These are phyloP conservation scores for Poecilobothrus nobilitatus DNA, from an alignment of 2,888 invertebrate genomes.

Conservation along the genomic window DNA sequence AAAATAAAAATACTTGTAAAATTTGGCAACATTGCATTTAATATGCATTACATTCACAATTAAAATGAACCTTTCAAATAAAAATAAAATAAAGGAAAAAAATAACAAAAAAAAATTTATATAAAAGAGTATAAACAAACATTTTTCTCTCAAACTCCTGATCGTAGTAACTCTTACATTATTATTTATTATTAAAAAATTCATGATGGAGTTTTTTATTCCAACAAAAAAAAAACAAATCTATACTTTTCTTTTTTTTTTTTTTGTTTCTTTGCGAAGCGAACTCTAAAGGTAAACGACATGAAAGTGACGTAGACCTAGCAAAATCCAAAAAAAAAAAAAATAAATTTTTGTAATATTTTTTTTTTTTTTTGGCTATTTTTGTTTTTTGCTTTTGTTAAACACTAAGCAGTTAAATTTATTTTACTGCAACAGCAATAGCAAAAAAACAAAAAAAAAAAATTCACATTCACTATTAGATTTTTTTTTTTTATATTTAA, in stretches of 20 bases:
- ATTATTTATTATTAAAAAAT: not conserved
- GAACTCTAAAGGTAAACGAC: slow-evolving; percentile 9
- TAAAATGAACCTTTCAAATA: not conserved
- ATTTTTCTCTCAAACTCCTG: not conserved
- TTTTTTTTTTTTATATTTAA: too few species aligned
- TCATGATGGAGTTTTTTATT: slow-evolving; percentile 1
- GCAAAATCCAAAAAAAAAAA: not conserved
- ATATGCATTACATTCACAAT: not conserved
- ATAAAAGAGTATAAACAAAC: not conserved
- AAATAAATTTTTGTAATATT: slow-evolving; percentile 2
- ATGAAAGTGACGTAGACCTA: slow-evolving; percentile 10
- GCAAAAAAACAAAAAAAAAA: not conserved
- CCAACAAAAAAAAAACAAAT: not conserved
- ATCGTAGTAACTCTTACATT: not conserved
- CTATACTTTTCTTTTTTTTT: not conserved
- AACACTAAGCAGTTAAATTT: not conserved
- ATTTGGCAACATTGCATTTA: not conserved
- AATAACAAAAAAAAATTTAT: not conserved
- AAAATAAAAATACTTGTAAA: not conserved
- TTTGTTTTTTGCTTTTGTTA: not conserved
- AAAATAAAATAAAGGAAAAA: not conserved
- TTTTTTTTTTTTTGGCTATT: not conserved
- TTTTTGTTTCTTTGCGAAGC: not conserved
- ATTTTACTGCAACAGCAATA: not conserved
- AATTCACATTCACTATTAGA: not conserved